These are phyloP conservation scores for Corvus cornix DNA, from an alignment of 2,113 vertebrate genomes.

Conservation along the genomic window DNA sequence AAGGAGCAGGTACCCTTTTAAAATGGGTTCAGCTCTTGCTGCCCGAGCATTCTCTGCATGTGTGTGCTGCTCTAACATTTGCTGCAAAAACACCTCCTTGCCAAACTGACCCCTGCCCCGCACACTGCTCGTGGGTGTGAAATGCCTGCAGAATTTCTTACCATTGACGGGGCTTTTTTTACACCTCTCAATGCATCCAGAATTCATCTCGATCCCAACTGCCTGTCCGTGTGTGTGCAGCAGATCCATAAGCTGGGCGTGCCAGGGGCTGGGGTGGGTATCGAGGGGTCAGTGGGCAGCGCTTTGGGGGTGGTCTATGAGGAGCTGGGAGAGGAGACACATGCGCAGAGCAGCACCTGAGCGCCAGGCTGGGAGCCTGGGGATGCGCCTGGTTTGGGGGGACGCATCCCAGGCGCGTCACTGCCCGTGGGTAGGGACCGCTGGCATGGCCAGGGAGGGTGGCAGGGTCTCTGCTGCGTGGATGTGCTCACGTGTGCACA, in stretches of 20 bases:
- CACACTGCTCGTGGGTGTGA: neutral
- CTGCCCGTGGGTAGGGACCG: accelerated
- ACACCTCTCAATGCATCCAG: conserved; percentile 19
- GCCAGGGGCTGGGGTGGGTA: neutral
- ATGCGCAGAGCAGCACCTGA: accelerated
- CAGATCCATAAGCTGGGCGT: neutral
- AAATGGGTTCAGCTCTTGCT: neutral
- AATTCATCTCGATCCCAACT: neutral
- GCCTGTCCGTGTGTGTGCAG: neutral
- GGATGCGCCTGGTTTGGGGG: accelerated
- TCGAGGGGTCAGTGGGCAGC: neutral
- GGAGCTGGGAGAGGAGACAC: neutral
- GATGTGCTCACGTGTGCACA: accelerated
- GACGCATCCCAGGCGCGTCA: accelerated
- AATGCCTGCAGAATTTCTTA: conserved; percentile 10
- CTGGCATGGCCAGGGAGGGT: accelerated
- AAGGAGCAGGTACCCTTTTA: neutral
- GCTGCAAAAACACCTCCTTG: neutral
- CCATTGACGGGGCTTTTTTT: neutral
- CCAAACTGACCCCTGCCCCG: neutral
- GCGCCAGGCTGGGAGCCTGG: accelerated
- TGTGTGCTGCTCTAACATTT: neutral
- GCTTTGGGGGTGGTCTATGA: neutral
- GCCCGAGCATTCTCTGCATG: neutral
- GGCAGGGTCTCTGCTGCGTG: accelerated